These are phyloP conservation scores for Sabatieria punctata DNA, from an alignment of 2,888 invertebrate species.

Conservation along the genomic window DNA sequence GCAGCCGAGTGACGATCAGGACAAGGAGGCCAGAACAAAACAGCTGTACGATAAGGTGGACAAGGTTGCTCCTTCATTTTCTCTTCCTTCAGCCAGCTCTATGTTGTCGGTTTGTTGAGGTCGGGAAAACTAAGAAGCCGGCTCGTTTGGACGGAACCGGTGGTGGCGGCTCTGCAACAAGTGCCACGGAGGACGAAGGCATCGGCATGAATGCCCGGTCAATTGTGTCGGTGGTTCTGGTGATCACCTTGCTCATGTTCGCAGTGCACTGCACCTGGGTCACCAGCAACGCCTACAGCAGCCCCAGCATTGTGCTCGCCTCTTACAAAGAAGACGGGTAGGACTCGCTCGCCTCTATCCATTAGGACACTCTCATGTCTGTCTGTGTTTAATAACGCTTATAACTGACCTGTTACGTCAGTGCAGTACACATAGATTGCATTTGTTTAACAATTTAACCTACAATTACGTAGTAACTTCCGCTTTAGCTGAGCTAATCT, in stretches of 20 bases:
- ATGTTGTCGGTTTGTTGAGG: no score
- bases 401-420: no score
- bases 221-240: constrained; percentile 67
- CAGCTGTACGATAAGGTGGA: constrained; percentile 34
- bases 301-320: constrained; percentile 94
- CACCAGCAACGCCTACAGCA: constrained; percentile 95
- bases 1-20: constrained; percentile 15
- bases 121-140: constrained; percentile 31
- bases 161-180: constrained; percentile 35
- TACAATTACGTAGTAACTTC: no score
- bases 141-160: constrained; percentile 35
- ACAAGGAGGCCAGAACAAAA: constrained; percentile 26
- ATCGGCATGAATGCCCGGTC: constrained; percentile 81
- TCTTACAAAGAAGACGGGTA: constrained; percentile 86
- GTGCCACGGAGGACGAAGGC: constrained; percentile 38
- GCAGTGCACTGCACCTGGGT: constrained; percentile 98
- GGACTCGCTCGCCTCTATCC: constrained; percentile 14
- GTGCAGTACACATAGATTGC: no score
- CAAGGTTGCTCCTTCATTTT: no score
- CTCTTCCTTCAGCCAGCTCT: no score
- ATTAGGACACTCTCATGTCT: constrained; percentile 10
- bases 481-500: no score
- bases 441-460: no score
- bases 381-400: constrained; percentile 10
- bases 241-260: constrained; percentile 86